These are phyloP conservation scores for Iselma pallidipennis DNA, from an alignment of 2,888 invertebrate genomes.

Conservation along the genomic window DNA sequence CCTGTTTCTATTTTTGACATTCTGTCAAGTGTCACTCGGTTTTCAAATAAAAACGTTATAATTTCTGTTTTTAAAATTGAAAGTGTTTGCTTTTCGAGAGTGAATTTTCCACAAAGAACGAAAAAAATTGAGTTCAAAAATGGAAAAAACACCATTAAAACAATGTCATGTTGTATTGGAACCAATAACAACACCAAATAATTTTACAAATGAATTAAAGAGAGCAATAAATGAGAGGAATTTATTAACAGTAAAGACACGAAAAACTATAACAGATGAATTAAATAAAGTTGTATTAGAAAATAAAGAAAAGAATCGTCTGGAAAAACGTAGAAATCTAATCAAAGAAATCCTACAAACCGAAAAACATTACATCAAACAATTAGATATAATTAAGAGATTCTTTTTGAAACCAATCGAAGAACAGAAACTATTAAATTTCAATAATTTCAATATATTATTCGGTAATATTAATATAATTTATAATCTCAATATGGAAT, in stretches of 20 bases:
- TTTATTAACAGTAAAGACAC: slow-evolving; percentile 63
- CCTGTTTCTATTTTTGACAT: too few species aligned
- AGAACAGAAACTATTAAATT: slow-evolving; percentile 58
- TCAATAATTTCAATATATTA: slow-evolving; percentile 59
- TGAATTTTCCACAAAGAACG: too few species aligned
- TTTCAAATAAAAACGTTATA: too few species aligned
- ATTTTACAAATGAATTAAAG: slow-evolving; percentile 63
- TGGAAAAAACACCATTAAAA: slow-evolving; percentile 11
- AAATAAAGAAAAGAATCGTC: slow-evolving; percentile 49
- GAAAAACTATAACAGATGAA: slow-evolving; percentile 64
- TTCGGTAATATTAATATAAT: slow-evolving; percentile 69
- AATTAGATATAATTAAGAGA: slow-evolving; percentile 67
- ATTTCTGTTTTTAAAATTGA: too few species aligned
- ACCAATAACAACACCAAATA: slow-evolving; percentile 60
- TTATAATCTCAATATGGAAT: slow-evolving; percentile 65
- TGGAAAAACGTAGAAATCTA: slow-evolving; percentile 57
- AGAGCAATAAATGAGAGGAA: slow-evolving; percentile 65
- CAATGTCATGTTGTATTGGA: slow-evolving; percentile 32
- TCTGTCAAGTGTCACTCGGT: too few species aligned
- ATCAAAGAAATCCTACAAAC: slow-evolving; percentile 71
- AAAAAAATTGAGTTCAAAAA: not conserved
- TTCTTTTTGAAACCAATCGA: slow-evolving; percentile 66
- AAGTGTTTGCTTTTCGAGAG: too few species aligned
- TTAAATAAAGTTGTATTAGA: slow-evolving; percentile 57
- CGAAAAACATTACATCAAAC: slow-evolving; percentile 70